phyloP scores from a whole-genome alignment of 2,888 invertebrate genomes.

The Tenodera sinensis region DNA sequence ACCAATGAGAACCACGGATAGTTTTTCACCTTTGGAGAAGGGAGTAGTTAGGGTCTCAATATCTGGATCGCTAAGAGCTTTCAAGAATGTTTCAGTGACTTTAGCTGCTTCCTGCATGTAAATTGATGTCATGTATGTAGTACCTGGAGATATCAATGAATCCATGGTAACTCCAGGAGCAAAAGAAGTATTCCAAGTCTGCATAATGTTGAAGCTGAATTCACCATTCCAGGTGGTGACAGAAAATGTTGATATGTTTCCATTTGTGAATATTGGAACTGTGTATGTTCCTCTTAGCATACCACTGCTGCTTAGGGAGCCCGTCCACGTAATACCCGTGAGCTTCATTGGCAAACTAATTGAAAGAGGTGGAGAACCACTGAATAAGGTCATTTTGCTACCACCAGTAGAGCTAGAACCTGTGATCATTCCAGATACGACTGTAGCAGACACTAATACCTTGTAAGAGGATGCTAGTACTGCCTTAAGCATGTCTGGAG shows the following conservation, averaged over 20 bases:
- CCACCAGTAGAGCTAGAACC: not conserved
- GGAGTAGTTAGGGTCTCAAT: not conserved
- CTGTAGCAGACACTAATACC: not conserved
- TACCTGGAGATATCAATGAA: not conserved
- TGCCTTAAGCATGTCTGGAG: not conserved
- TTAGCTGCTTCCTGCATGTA: not conserved
- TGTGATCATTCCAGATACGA: not conserved
- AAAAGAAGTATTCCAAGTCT: not conserved
- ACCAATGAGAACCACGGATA: conserved; percentile 23
- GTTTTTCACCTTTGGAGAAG: not conserved
- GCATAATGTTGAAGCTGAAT: not conserved
- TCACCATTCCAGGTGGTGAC: not conserved
- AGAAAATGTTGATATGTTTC: not conserved
- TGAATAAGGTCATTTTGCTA: not conserved
- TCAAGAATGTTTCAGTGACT: not conserved
- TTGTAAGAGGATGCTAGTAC: not conserved
- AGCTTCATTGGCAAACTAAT: not conserved
- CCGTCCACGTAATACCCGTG: not conserved
- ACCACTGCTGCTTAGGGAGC: not conserved
- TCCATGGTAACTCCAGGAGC: not conserved
- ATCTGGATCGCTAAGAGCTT: not conserved
- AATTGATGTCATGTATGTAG: not conserved
- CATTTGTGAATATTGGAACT: not conserved
- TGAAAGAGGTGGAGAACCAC: not conserved
- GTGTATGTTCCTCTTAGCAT: not conserved